Evolutionary conservation across 2,797 vertebrate species (phyloP).

Genomic region (Lithobates sylvaticus): DNA sequence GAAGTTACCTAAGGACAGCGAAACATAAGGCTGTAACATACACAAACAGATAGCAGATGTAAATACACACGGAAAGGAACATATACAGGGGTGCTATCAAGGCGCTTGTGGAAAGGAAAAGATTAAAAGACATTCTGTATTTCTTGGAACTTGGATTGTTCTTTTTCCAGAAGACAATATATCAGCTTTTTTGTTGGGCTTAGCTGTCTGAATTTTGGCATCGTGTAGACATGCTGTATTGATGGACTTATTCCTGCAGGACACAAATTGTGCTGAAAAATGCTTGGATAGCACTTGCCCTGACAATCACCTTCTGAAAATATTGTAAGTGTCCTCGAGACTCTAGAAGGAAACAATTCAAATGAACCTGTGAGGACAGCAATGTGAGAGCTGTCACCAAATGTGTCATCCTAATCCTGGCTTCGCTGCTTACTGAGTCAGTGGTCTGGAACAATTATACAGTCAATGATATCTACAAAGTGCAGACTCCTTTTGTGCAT

Average conservation of each 20-base stretch:
- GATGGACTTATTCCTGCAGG: conserved; percentile 22
- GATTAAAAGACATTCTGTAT: conserved; percentile 24
- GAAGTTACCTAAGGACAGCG: conserved; percentile 22
- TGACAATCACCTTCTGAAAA: conserved; percentile 1
- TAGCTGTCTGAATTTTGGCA: conserved; percentile 34
- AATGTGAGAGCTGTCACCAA: no score
- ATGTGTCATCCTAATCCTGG: no score
- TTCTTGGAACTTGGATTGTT: conserved; percentile 26
- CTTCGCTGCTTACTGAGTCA: no score
- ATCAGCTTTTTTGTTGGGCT: conserved; percentile 37
- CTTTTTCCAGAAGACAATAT: conserved; percentile 43
- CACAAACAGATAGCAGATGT: conserved; percentile 2
- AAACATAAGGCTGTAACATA: conserved; percentile 8
- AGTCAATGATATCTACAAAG: no score
- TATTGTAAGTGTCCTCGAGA: no score
- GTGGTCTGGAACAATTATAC: no score
- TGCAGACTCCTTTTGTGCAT: no score
- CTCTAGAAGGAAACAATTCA: no score
- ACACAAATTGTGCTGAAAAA: conserved; percentile 9
- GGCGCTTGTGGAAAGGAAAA: conserved; percentile 3
- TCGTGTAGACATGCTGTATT: not conserved
- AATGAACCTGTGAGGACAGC: no score
- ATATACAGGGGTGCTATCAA: not conserved
- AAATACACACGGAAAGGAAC: not conserved
- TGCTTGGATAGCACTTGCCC: conserved; percentile 15